phyloP scores from a whole-genome alignment of 2,113 vertebrate species.

The Phrynosoma platyrhinos region DNA sequence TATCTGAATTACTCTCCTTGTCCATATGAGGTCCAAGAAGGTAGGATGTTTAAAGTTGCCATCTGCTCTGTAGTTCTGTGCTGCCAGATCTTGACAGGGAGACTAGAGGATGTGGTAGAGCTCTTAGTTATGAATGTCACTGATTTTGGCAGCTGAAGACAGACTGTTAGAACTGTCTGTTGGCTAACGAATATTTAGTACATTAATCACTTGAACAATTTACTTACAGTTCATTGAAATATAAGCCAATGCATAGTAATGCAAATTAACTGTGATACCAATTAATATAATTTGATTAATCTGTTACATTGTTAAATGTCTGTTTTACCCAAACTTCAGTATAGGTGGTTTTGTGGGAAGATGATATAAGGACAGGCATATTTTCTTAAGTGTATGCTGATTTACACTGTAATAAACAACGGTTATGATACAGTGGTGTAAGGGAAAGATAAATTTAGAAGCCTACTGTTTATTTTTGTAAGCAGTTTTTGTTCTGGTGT shows the following conservation, averaged over 20 bases:
- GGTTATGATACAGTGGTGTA: not conserved
- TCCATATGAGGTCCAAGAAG: constrained; percentile 8
- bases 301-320: not conserved
- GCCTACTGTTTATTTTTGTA: not conserved
- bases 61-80: constrained; percentile 59
- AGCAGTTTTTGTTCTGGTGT: not conserved
- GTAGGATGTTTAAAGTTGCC: constrained; percentile 59
- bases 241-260: too few relatives aligned
- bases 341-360: not conserved
- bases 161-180: constrained; percentile 14
- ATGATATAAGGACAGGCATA: not conserved
- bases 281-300: not conserved
- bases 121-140: not conserved
- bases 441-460: not conserved
- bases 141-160: constrained; percentile 27
- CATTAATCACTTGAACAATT: not conserved
- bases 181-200: constrained; percentile 5
- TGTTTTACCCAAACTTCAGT: not conserved
- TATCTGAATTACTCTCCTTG: not conserved
- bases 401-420: not conserved
- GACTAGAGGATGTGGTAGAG: not conserved
- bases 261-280: too few relatives aligned
- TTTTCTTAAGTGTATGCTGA: constrained; percentile 11
- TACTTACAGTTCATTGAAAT: not conserved
- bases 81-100: constrained; percentile 48